Conservation (phyloP, 2,888 invertebrate genomes). For the Ormyrus rosae region DNA sequence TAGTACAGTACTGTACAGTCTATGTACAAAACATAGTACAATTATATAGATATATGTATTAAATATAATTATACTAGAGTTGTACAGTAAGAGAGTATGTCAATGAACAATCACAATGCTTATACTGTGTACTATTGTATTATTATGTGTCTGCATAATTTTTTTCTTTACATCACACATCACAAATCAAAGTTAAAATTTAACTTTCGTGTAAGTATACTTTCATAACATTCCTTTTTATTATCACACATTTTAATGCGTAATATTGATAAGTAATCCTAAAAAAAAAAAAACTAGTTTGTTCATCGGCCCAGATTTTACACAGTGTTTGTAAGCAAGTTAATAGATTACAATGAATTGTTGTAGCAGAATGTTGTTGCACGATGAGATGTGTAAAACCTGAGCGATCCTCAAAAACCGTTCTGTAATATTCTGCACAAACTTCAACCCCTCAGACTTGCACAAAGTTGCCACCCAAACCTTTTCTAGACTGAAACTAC, state of each 20-base stretch:
- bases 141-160: slow-evolving; percentile 18
- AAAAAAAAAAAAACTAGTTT: too few relatives aligned
- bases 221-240: slow-evolving; percentile 3
- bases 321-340: slow-evolving; percentile 29
- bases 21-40: slow-evolving; percentile 35
- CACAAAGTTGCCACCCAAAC: slow-evolving; percentile 10
- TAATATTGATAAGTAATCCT: too few relatives aligned
- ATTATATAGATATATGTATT: slow-evolving; percentile 43
- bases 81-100: slow-evolving; percentile 37
- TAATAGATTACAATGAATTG: slow-evolving; percentile 21
- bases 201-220: slow-evolving; percentile 14
- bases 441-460: not conserved
- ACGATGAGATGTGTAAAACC: slow-evolving; percentile 6
- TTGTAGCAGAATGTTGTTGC: slow-evolving; percentile 1
- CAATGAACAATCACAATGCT: slow-evolving; percentile 35
- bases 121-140: slow-evolving; percentile 27
- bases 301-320: not conserved
- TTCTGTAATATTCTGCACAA: slow-evolving; percentile 2
- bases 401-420: not conserved
- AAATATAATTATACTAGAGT: slow-evolving; percentile 37
- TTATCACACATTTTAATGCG: not conserved
- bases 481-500: slow-evolving; percentile 5
- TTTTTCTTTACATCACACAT: not conserved
- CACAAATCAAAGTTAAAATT: not conserved
- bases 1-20: slow-evolving; percentile 37